Evolutionary conservation across 2,888 invertebrate species (phyloP), one percentile per base, ranked within the genome.

Genomic region (Cephus pygmeus): DNA sequence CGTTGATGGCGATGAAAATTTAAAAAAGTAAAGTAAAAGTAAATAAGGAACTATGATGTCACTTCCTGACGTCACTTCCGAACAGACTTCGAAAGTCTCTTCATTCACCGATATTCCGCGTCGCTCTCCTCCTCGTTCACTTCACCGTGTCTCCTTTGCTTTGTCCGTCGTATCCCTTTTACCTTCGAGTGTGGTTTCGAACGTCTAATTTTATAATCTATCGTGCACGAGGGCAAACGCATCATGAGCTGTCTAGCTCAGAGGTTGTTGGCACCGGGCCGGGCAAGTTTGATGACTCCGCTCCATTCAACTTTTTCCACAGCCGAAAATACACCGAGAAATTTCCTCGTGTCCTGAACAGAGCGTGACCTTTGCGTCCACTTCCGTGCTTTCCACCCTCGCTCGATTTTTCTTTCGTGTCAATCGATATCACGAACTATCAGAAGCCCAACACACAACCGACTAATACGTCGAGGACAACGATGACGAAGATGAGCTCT

Each of bases 131-230:
- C 80, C 73, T 83, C 81, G 77, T 83, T 78, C 74, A 79, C 69
- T 68, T 83, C 81, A 73, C 81, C 77, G 79, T 81, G 81, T 69
- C 81, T 75, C 77, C 82, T 84, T 71, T 83, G 79, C 80, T 81
- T 84, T 34, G 79, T 85, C 75, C 82, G 80, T 77, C 81, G 81
- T 79, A 83, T 80, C 76, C 81, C 85, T 85, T 84, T 85, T 77
- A 83, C 85, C 82, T 84, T 86, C 78, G 85, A 82, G 79, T 86
- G 85, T 77, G 84, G 80, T 82, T 85, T 86, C 81, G 87, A 83
- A 81, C 87, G 84, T 88, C 89, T 87, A 88, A 89, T 88, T 88
- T 89, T 87, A 84, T 84, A 84, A 85, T 87, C 86, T 87, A 87
- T 87, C 83, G 85, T 85, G 84, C 86, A 86, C 85, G 85, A 87